Evolutionary conservation across 2,888 invertebrate genomes (phyloP), one percentile per base, ranked within the genome.

Genomic region (Venustoraphidia nigricollis): DNA sequence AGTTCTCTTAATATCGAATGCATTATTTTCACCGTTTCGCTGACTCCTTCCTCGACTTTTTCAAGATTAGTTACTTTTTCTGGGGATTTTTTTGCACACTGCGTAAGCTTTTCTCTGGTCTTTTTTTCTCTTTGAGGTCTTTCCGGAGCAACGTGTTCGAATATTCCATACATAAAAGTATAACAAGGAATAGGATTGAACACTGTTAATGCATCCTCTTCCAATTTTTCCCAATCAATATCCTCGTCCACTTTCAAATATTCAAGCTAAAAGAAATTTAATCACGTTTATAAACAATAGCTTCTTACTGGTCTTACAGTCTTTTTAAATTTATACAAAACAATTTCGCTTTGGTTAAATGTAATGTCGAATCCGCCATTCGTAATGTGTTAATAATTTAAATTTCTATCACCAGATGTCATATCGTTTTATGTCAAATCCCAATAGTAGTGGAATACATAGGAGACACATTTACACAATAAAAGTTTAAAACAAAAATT

Each of bases 1-100:
- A 65, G 62, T 38, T 66, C 62, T 1, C 48, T 59, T 34, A 81
- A 63, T 50, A 74, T 68, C 1, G 66, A 63, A 53, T 63, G 61
- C 36, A 79, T 70, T 13, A 69, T 67, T 51, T 64, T 64, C 2
- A 79, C 74, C 55, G 75, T 75, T 54, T 75, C 69, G 45, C 73
- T 69, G 1, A 76, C 69, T 39, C 72, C 71, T 46, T 73, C 72
- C 44, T 77, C 76, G 0, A 69, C 68, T 49, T 75, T 73, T 0
- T 72, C 69, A 9, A 72, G 47, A 60, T 58, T 66, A 10, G 68
- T 65, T 1, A 80, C 66, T 45, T 67, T 70, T 53, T 75, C 72
- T 0, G 76, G 74, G 11, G 71, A 71, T 52, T 69, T 71, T 11
- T 71, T 65, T 34, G 61, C 61, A 1, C 64, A 63, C 0, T 60